A percentile compares a stretch with the other conserved stretches of the same genome.
Evolutionary conservation across 2,797 vertebrate genomes (phyloP).

Genomic region (Knipowitschia caucasica): DNA sequence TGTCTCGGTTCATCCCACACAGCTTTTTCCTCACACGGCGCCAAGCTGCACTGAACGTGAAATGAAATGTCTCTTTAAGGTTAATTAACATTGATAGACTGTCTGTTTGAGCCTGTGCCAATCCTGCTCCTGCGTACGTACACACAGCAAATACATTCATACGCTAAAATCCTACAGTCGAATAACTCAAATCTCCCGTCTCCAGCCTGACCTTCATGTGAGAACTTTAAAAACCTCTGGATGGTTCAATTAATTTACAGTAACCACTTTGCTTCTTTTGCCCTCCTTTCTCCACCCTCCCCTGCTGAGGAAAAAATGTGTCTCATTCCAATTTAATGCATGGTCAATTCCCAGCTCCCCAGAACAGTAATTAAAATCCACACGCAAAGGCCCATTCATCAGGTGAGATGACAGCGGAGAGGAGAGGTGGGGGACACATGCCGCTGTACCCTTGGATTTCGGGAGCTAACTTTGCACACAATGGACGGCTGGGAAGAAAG

Average conservation of each 20-base stretch:
- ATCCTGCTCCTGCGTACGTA: too few relatives aligned
- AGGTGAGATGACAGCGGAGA: slow-evolving; percentile 58
- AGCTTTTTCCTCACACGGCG: slow-evolving; percentile 16
- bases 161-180: too few relatives aligned
- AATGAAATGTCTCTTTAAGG: slow-evolving; percentile 53
- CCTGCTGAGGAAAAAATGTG: slow-evolving; percentile 71
- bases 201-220: slow-evolving; percentile 21
- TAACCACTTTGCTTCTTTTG: slow-evolving; percentile 63
- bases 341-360: slow-evolving; percentile 73
- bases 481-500: slow-evolving; percentile 6
- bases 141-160: too few relatives aligned
- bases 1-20: neutral
- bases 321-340: slow-evolving; percentile 81
- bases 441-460: slow-evolving; percentile 56
- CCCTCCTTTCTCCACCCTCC: slow-evolving; percentile 50
- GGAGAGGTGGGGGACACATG: slow-evolving; percentile 30
- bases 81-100: slow-evolving; percentile 56
- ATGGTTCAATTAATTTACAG: slow-evolving; percentile 71
- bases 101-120: too few relatives aligned
- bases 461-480: slow-evolving; percentile 33
- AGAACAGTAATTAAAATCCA: slow-evolving; percentile 77
- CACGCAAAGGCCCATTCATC: slow-evolving; percentile 73
- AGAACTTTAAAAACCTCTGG: slow-evolving; percentile 50
- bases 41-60: slow-evolving; percentile 33
- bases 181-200: neutral